Evolutionary conservation across 2,888 invertebrate species (phyloP), one percentile per base, ranked within the genome.

Genomic region (Gymnosoma rotundatum): DNA sequence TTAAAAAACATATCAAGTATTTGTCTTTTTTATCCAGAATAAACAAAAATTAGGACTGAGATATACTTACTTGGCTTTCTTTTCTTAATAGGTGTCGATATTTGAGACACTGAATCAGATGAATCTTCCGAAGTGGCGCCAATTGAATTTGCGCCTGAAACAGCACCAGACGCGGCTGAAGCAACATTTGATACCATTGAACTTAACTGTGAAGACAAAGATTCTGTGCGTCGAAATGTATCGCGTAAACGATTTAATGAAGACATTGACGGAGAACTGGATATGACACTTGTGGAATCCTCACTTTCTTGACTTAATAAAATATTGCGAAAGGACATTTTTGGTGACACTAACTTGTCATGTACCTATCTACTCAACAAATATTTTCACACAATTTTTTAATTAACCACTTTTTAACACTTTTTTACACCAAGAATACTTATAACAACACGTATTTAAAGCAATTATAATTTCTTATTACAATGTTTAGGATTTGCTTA

Each of bases 191-290:
- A 88, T 54, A 90, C 90, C 64, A 90, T 89, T 63, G 88, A 89
- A 83, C 91, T 89, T 63, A 91, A 88, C 54, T 91, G 90, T 2
- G 92, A 91, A 0, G 92, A 89, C 16, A 90, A 87, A 83, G 89
- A 91, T 76, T 92, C 92, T 3, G 92, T 90, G 18, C 92, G 90
- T 8, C 91, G 89, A 54, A 92, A 91, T 21, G 92, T 91, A 83
- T 92, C 90, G 21, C 92, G 91, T 60, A 92, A 86, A 72, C 90
- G 91, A 87, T 91, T 90, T 25, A 92, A 82, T 9, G 92, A 92
- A n/a, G 94, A 94, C 79, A 93, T 90, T 52, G 94, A 94, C 12
- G 94, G 93, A 36, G 94, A 94, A 89, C 93, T 92, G 3, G 89
- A 88, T 54, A 87, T 45, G 56, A 86, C 83, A 83, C 73, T 83